Conservation (phyloP, 2,888 invertebrate genomes). For the Tetramorium bicarinatum region DNA sequence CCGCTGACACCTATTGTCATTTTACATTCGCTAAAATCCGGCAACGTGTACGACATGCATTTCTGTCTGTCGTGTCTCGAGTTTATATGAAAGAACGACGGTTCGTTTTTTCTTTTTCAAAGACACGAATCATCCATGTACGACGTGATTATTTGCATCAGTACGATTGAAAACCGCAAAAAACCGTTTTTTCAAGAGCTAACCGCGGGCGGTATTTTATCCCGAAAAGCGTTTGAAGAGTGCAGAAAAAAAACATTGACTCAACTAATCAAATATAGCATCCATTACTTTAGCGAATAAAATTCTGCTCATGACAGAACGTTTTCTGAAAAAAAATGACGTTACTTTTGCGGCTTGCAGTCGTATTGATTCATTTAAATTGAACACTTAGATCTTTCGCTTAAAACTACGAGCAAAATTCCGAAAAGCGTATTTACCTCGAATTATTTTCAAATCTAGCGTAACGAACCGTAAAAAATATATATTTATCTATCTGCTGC, state of each 20-base stretch:
- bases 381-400: constrained; percentile 51
- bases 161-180: constrained; percentile 25
- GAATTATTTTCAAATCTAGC: neutral
- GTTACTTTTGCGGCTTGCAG: constrained; percentile 2
- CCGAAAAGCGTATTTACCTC: constrained; percentile 12
- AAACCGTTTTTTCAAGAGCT: constrained; percentile 12
- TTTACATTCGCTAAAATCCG: constrained; percentile 61
- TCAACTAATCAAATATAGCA: neutral
- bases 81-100: constrained; percentile 6
- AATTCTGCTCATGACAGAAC: neutral
- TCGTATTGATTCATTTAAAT: constrained; percentile 35
- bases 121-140: constrained; percentile 32
- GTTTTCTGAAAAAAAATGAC: neutral
- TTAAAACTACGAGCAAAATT: constrained; percentile 34
- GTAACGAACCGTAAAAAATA: neutral
- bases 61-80: constrained; percentile 58
- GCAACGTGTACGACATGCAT: constrained; percentile 68
- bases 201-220: neutral
- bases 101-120: neutral
- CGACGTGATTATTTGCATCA: constrained; percentile 33
- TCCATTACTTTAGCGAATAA: neutral
- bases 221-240: neutral
- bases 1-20: constrained; percentile 65
- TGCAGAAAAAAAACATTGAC: neutral
- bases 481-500: neutral